A percentile compares a stretch with the other conserved stretches of the same genome.
These are phyloP conservation scores for Homarus gammarus DNA, from an alignment of 2,888 invertebrate species.

Conservation along the genomic window DNA sequence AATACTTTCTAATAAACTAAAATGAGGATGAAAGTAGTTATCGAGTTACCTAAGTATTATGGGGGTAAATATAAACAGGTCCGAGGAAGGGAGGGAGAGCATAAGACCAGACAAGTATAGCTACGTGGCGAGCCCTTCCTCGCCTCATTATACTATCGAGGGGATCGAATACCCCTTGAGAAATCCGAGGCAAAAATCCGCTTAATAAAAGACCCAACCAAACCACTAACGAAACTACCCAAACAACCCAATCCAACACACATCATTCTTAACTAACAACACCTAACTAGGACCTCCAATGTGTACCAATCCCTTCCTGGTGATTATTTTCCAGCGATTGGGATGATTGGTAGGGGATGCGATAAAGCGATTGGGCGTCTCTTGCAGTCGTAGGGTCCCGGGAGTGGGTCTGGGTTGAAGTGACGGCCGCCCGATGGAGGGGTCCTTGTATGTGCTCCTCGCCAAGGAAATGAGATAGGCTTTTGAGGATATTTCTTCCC, in stretches of 20 bases:
- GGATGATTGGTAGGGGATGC: neutral
- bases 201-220: conserved; percentile 11
- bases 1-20: too few species aligned
- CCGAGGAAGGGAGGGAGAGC: too few species aligned
- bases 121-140: neutral
- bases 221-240: neutral
- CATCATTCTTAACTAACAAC: too few species aligned
- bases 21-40: too few species aligned
- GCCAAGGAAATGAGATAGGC: conserved; percentile 42
- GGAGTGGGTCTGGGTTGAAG: too few species aligned
- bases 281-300: too few species aligned
- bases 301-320: too few species aligned
- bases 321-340: neutral
- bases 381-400: too few species aligned
- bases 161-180: conserved; percentile 43
- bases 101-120: too few species aligned
- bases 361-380: neutral
- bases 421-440: conserved; percentile 38
- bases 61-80: too few species aligned
- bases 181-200: conserved; percentile 27
- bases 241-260: too few species aligned
- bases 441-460: conserved; percentile 32
- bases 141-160: conserved; percentile 58
- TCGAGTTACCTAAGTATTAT: too few species aligned
- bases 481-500: conserved; percentile 14